phyloP scores from a whole-genome alignment of 2,797 vertebrate genomes.

The Sebastes vulpes region DNA sequence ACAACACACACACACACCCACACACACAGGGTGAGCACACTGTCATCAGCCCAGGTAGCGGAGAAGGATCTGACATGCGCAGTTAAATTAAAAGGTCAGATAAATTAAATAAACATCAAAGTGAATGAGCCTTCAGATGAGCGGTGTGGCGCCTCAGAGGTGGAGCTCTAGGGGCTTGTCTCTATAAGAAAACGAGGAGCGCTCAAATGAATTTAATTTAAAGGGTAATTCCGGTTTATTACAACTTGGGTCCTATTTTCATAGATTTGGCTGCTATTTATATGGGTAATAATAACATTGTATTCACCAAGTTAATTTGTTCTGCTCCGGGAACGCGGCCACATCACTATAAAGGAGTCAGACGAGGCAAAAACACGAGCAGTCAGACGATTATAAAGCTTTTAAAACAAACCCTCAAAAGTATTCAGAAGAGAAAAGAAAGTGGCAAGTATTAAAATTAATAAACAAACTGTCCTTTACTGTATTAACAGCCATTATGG shows the following conservation, averaged over 20 bases:
- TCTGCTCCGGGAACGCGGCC: neutral
- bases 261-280: constrained; percentile 2
- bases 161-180: constrained; percentile 14
- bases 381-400: neutral
- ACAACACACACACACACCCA: neutral
- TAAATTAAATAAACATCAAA: constrained; percentile 68
- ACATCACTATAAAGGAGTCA: neutral
- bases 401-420: neutral
- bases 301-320: constrained; percentile 19
- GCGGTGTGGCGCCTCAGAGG: constrained; percentile 15
- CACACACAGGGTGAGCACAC: neutral
- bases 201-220: constrained; percentile 20
- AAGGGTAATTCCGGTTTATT: constrained; percentile 24
- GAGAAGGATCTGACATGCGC: constrained; percentile 39
- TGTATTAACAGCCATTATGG: neutral
- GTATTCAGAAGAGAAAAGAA: neutral
- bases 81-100: constrained; percentile 73
- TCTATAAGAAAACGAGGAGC: constrained; percentile 11
- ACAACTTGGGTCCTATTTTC: neutral
- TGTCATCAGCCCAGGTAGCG: neutral
- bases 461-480: neutral
- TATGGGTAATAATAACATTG: constrained; percentile 16
- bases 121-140: constrained; percentile 40
- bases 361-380: neutral
- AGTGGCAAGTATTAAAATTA: neutral